These are phyloP conservation scores for Dendrophyllia cribrosa DNA, from an alignment of 64 coral and sea anemone species.

Conservation along the genomic window DNA sequence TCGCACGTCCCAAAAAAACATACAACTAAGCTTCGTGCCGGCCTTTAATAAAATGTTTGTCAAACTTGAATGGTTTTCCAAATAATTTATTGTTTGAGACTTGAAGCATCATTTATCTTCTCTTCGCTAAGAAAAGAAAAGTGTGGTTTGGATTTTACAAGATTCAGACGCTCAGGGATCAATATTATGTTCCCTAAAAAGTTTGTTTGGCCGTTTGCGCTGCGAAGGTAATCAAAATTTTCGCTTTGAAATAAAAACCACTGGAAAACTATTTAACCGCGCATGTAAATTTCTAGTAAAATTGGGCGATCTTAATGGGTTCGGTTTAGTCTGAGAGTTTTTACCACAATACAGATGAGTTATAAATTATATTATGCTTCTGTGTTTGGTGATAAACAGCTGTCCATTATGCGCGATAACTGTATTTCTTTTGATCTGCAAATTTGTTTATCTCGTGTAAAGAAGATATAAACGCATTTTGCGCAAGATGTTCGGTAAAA, in stretches of 20 bases:
- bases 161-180: neutral
- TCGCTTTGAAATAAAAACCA: neutral
- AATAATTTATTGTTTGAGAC: neutral
- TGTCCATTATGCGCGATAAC: neutral
- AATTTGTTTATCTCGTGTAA: neutral
- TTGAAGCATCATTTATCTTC: neutral
- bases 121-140: slow-evolving; percentile 12
- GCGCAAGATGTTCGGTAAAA: neutral
- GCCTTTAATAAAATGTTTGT: neutral
- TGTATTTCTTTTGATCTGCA: neutral
- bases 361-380: neutral
- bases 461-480: neutral
- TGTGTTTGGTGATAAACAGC: neutral
- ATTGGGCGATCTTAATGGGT: too few relatives aligned
- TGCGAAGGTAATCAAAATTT: neutral
- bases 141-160: neutral
- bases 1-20: neutral
- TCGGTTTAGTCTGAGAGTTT: neutral
- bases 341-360: neutral
- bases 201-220: neutral
- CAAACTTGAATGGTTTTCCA: slow-evolving; percentile 16
- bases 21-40: neutral
- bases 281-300: neutral
- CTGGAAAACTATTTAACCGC: neutral
- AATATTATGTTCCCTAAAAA: neutral